These are phyloP conservation scores for Malthinus flaveolus DNA, from an alignment of 2,888 invertebrate species.

Conservation along the genomic window DNA sequence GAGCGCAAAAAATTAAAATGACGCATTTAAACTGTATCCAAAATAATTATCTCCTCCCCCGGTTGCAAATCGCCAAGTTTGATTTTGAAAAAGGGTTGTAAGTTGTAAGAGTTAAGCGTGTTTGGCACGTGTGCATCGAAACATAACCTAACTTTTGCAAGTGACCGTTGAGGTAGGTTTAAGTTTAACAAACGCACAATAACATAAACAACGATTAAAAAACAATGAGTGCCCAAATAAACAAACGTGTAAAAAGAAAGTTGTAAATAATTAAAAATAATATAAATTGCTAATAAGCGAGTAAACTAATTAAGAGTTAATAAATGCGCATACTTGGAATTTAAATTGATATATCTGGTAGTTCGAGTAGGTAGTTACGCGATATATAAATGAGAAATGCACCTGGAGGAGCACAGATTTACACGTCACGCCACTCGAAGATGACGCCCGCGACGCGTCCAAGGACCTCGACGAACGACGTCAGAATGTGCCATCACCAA, in stretches of 20 bases:
- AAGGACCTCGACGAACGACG: slow-evolving; percentile 48
- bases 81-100: background rate
- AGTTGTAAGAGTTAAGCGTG: slow-evolving; percentile 17
- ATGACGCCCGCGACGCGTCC: slow-evolving; percentile 39
- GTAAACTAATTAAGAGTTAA: slow-evolving; percentile 16
- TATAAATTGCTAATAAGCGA: slow-evolving; percentile 12
- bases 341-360: slow-evolving; percentile 9
- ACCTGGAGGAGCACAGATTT: slow-evolving; percentile 39
- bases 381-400: slow-evolving; percentile 14
- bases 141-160: slow-evolving; percentile 22
- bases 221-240: background rate
- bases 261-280: background rate
- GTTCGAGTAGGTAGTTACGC: slow-evolving; percentile 10
- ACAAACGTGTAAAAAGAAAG: background rate
- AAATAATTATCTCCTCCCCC: too few species aligned
- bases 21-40: too few species aligned
- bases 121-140: slow-evolving; percentile 16
- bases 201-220: background rate
- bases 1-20: too few species aligned
- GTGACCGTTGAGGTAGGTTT: background rate
- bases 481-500: slow-evolving; percentile 56
- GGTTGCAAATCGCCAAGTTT: too few species aligned
- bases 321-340: slow-evolving; percentile 27
- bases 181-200: background rate
- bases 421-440: slow-evolving; percentile 35